Conservation (phyloP, 92 coral and sea anemone genomes). For the Epizoanthus stellaris region DNA sequence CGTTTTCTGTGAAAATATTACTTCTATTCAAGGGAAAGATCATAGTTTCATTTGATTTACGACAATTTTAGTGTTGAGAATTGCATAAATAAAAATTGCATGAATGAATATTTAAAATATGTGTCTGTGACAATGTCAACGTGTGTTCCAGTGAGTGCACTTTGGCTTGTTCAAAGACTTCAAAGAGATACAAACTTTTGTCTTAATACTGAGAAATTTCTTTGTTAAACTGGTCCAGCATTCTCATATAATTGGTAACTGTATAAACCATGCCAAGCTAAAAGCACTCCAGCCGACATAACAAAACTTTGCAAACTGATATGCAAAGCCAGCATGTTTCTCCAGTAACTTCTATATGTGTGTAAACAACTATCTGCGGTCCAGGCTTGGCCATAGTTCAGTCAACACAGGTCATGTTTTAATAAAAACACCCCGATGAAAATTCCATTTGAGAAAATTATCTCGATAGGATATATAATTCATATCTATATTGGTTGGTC, state of each 20-base stretch:
- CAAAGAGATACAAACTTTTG: neutral
- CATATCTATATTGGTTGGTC: neutral
- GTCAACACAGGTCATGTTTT: neutral
- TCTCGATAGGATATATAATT: neutral
- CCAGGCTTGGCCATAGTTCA: neutral
- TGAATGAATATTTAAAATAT: neutral
- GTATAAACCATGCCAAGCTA: neutral
- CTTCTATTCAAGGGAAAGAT: neutral
- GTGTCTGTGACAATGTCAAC: neutral
- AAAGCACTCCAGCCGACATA: neutral
- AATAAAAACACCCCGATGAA: neutral
- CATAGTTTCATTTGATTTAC: neutral
- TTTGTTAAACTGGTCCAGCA: neutral
- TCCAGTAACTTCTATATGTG: constrained; percentile 1
- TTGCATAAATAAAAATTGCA: neutral
- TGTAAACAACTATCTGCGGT: neutral
- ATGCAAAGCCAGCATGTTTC: neutral
- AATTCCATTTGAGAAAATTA: neutral
- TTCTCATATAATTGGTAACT: neutral
- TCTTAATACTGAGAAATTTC: neutral
- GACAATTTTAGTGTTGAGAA: neutral
- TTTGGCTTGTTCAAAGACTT: neutral
- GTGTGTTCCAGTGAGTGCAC: neutral
- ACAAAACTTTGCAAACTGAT: neutral
- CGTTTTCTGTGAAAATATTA: neutral